Conservation (phyloP, 2,797 vertebrate genomes). For the Momotus momota region DNA sequence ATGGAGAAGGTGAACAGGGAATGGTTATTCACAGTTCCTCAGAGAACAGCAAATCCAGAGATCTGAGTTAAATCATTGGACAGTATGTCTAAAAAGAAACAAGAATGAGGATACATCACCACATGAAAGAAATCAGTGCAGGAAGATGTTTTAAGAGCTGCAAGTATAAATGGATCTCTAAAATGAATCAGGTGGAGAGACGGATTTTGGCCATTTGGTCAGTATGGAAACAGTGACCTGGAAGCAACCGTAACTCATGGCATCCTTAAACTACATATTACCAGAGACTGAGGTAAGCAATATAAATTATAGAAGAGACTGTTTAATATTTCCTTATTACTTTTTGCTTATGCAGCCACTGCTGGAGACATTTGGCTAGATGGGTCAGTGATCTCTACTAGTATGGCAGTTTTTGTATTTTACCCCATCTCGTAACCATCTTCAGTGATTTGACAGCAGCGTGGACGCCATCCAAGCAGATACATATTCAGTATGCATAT, state of each 20-base stretch:
- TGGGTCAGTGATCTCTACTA: background rate
- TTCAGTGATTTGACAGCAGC: slow-evolving; percentile 25
- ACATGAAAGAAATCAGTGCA: background rate
- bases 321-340: background rate
- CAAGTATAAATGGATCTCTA: background rate
- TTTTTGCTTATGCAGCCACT: background rate
- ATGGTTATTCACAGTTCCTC: background rate
- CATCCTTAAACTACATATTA: background rate
- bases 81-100: background rate
- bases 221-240: background rate
- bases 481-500: slow-evolving; percentile 2
- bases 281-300: background rate
- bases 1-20: background rate
- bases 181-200: background rate
- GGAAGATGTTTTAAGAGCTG: background rate
- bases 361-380: background rate
- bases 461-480: slow-evolving; percentile 38
- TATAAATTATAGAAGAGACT: background rate
- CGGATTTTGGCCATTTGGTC: background rate
- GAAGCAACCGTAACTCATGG: background rate
- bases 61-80: background rate
- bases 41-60: background rate
- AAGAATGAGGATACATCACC: background rate
- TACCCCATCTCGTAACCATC: slow-evolving; percentile 1
- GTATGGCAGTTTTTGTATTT: background rate